Evolutionary conservation across 2,113 vertebrate species (phyloP).

Genomic region (Heterotilapia buettikoferi): DNA sequence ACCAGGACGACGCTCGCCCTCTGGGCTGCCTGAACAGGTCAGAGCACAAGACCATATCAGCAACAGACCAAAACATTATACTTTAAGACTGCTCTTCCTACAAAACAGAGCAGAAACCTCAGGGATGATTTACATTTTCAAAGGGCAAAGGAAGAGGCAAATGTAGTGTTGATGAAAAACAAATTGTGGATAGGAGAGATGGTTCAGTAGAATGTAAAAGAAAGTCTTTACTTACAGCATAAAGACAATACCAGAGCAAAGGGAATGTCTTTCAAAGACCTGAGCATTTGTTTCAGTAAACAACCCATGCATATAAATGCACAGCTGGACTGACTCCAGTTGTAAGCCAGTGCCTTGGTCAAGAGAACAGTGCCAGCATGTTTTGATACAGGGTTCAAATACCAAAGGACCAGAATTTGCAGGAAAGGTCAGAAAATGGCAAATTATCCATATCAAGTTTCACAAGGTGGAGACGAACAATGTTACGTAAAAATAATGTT

Average conservation of each 20-base stretch:
- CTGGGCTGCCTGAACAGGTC: slow-evolving; percentile 75
- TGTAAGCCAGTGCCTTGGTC: not conserved
- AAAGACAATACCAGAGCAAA: not conserved
- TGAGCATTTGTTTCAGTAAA: not conserved
- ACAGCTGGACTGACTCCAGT: not conserved
- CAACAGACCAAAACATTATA: not conserved
- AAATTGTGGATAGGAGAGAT: not conserved
- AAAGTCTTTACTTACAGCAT: not conserved
- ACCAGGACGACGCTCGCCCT: slow-evolving; percentile 77
- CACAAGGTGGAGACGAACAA: not conserved
- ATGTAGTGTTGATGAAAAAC: not conserved
- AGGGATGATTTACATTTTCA: not conserved
- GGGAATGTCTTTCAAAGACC: not conserved
- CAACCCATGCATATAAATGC: not conserved
- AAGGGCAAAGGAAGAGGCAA: not conserved
- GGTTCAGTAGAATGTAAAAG: not conserved
- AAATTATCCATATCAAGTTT: not conserved
- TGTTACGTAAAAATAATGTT: not conserved
- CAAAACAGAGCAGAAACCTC: not conserved
- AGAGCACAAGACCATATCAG: not conserved
- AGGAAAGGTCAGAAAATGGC: not conserved
- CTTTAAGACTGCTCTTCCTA: not conserved
- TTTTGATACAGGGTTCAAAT: not conserved
- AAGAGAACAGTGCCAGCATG: not conserved
- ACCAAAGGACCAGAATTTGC: not conserved